Evolutionary conservation across 1,140 invertebrate species (phyloP).

Genomic region (Drosophila baimaii): DNA sequence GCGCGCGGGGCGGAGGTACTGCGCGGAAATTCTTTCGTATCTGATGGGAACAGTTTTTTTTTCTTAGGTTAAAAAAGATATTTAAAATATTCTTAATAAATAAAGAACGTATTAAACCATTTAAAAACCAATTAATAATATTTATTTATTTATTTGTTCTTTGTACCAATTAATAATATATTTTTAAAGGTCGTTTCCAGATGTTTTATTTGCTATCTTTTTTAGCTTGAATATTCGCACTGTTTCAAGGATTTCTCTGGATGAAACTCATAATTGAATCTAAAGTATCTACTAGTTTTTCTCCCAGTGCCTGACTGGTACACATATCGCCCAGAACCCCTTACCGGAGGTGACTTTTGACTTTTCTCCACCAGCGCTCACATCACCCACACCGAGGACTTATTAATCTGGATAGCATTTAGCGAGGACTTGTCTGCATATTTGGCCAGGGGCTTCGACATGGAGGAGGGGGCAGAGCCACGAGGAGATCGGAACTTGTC

Average conservation of each 20-base stretch:
- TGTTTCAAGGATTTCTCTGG: background rate
- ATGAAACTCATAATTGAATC: background rate
- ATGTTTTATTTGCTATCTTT: too few species aligned
- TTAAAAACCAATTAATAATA: background rate
- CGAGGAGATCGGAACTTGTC: constrained; percentile 36
- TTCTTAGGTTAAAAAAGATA: background rate
- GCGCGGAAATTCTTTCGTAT: constrained; percentile 4
- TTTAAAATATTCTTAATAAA: background rate
- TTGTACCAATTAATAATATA: too few species aligned
- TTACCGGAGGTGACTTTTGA: constrained; percentile 63
- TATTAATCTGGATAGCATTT: constrained; percentile 80
- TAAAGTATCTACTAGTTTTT: background rate
- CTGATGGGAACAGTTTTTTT: background rate
- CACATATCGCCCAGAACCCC: constrained; percentile 39
- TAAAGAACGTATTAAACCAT: background rate
- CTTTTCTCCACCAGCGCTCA: constrained; percentile 53
- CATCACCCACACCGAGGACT: constrained; percentile 50
- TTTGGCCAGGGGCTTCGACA: constrained; percentile 60
- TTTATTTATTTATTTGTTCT: background rate
- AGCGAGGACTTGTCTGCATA: constrained; percentile 67
- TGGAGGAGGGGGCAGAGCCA: constrained; percentile 30
- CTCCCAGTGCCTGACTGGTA: background rate
- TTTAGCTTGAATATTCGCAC: background rate
- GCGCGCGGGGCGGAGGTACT: constrained; percentile 8
- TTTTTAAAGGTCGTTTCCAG: too few species aligned